These are phyloP conservation scores for Antheraea mylitta DNA, from an alignment of 1,140 invertebrate species.

Conservation along the genomic window DNA sequence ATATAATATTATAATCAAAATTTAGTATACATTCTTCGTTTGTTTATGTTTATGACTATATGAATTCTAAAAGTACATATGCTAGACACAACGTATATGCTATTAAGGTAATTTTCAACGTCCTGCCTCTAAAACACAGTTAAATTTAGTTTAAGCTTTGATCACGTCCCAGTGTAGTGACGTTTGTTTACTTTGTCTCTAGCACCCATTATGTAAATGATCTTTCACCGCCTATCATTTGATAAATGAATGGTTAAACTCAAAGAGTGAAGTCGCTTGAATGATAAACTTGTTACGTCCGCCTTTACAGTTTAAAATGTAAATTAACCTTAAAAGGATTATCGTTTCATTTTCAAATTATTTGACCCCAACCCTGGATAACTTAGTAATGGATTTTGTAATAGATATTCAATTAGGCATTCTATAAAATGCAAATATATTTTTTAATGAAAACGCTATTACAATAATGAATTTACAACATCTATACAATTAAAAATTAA, in stretches of 20 bases:
- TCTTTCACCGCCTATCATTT: constrained; percentile 7
- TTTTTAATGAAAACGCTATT: too few species aligned
- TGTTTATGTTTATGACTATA: too few species aligned
- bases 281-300: constrained; percentile 2
- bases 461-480: neutral
- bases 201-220: constrained; percentile 8
- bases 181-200: constrained; percentile 6
- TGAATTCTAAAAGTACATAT: too few species aligned
- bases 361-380: neutral
- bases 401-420: neutral
- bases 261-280: neutral
- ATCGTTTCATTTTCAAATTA: neutral
- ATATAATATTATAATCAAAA: too few species aligned
- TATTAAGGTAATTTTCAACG: constrained; percentile 2
- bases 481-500: neutral
- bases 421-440: too few species aligned
- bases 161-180: constrained; percentile 6
- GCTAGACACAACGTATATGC: neutral
- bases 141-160: constrained; percentile 10
- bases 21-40: too few species aligned
- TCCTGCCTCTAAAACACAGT: neutral
- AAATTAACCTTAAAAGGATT: constrained; percentile 3
- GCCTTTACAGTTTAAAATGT: neutral
- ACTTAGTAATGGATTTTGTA: neutral
- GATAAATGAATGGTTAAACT: neutral